phyloP scores from a whole-genome alignment of 2,888 invertebrate genomes.

The Dryadula phaetusa region DNA sequence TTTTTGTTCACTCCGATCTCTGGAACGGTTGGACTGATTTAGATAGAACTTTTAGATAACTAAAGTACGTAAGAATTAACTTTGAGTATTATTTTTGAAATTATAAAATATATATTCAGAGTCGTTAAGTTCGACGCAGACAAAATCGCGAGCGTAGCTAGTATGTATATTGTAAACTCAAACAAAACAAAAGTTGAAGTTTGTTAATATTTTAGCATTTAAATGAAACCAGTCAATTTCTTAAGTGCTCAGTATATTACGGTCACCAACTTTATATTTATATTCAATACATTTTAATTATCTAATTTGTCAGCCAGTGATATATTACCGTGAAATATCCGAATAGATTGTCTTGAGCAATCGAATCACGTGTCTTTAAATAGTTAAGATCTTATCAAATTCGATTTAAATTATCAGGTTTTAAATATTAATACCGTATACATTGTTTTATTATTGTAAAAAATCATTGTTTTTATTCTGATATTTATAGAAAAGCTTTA shows the following conservation, averaged over 20 bases:
- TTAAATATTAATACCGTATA: background rate
- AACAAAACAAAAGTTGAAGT: background rate
- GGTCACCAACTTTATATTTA: conserved; percentile 22
- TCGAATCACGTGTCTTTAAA: conserved; percentile 11
- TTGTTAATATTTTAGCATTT: background rate
- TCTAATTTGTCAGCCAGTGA: conserved; percentile 24
- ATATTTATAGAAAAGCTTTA: too few relatives aligned
- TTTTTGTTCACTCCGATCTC: too few relatives aligned
- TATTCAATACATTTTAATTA: conserved; percentile 37
- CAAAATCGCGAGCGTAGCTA: too few relatives aligned
- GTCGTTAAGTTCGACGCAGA: too few relatives aligned
- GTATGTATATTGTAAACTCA: too few relatives aligned
- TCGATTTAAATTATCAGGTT: background rate
- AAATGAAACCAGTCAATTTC: conserved; percentile 13
- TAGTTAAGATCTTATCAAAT: conserved; percentile 10
- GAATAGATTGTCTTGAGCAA: background rate
- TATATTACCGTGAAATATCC: background rate
- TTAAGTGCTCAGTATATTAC: conserved; percentile 31
- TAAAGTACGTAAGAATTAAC: too few relatives aligned
- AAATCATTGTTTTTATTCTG: too few relatives aligned
- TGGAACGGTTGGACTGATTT: too few relatives aligned
- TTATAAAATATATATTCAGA: too few relatives aligned
- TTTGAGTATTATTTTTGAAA: too few relatives aligned
- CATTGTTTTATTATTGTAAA: too few relatives aligned
- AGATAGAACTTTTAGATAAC: too few relatives aligned